A percentile compares a stretch with the other conserved stretches of the same genome.
These are phyloP conservation scores for Rhea americana DNA, from an alignment of 2,113 vertebrate species.

Conservation along the genomic window DNA sequence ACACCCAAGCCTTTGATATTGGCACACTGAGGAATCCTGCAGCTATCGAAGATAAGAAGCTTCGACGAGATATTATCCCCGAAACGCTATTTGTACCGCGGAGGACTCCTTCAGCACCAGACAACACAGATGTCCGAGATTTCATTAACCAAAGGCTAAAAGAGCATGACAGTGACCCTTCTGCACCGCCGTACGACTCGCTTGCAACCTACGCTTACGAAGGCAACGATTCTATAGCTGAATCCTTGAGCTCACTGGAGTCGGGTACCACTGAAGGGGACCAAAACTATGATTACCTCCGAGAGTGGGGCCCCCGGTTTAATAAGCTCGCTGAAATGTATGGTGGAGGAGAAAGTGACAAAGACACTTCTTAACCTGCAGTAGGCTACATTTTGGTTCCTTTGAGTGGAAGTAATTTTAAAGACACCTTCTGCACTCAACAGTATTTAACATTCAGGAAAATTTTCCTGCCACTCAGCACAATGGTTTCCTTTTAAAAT, in stretches of 20 bases:
- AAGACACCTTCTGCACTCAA: slow-evolving; percentile 69
- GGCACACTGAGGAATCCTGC: slow-evolving; percentile 95
- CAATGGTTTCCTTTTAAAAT: slow-evolving; percentile 63
- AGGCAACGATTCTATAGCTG: slow-evolving; percentile 91
- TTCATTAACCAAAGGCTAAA: slow-evolving; percentile 93
- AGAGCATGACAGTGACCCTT: slow-evolving; percentile 92
- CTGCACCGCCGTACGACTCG: slow-evolving; percentile 94
- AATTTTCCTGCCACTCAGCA: slow-evolving; percentile 78
- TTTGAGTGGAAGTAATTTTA: slow-evolving; percentile 61
- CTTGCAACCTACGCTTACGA: slow-evolving; percentile 97
- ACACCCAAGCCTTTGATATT: slow-evolving; percentile 98
- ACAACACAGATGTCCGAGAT: slow-evolving; percentile 93
- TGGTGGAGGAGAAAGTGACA: slow-evolving; percentile 90
- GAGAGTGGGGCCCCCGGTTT: slow-evolving; percentile 94
- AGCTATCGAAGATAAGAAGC: slow-evolving; percentile 91
- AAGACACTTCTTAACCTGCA: slow-evolving; percentile 83
- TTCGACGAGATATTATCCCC: slow-evolving; percentile 92
- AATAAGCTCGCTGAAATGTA: slow-evolving; percentile 98
- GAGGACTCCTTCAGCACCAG: slow-evolving; percentile 89
- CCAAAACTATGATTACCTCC: slow-evolving; percentile 97
- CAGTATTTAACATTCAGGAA: slow-evolving; percentile 75
- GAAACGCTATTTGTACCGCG: slow-evolving; percentile 91
- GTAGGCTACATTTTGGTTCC: slow-evolving; percentile 22
- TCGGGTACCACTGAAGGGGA: slow-evolving; percentile 91
- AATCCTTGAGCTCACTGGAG: slow-evolving; percentile 94